These are phyloP conservation scores for Siderastrea siderea DNA, from an alignment of 92 coral and sea anemone genomes.

Conservation along the genomic window DNA sequence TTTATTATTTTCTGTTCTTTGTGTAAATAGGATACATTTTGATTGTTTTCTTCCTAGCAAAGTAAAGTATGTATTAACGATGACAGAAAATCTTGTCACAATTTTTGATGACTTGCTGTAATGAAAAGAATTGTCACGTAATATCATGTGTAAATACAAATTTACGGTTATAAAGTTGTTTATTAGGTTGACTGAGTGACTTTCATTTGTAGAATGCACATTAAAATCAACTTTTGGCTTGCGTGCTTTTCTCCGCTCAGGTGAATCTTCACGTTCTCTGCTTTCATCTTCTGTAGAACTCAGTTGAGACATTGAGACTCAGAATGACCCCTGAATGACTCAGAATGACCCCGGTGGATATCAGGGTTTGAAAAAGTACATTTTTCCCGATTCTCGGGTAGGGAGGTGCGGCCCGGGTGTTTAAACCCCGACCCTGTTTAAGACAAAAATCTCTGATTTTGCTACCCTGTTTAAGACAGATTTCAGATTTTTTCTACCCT, in stretches of 20 bases:
- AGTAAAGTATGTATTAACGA: neutral
- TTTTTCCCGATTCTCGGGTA: too few relatives aligned
- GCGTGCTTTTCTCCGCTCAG: too few relatives aligned
- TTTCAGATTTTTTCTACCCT: too few relatives aligned
- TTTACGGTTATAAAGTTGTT: neutral
- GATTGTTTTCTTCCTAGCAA: slow-evolving; percentile 2
- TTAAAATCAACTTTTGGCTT: neutral
- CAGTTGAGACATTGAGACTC: too few relatives aligned
- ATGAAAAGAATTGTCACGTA: neutral
- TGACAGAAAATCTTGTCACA: neutral
- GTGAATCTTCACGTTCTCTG: neutral
- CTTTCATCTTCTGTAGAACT: neutral
- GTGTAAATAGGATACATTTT: slow-evolving; percentile 7
- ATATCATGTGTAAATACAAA: neutral
- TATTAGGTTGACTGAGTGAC: neutral
- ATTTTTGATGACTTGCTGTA: neutral
- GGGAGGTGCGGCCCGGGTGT: too few relatives aligned
- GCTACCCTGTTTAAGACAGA: too few relatives aligned
- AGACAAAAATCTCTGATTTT: too few relatives aligned
- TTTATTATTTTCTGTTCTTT: neutral
- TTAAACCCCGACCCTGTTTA: too few relatives aligned
- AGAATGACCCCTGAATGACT: too few relatives aligned
- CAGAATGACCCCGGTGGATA: too few relatives aligned
- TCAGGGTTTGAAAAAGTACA: too few relatives aligned
- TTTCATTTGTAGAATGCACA: neutral